A percentile compares a stretch with the other conserved stretches of the same genome.
phyloP scores from a whole-genome alignment of 2,113 vertebrate species.

The Gracilinanus agilis region DNA sequence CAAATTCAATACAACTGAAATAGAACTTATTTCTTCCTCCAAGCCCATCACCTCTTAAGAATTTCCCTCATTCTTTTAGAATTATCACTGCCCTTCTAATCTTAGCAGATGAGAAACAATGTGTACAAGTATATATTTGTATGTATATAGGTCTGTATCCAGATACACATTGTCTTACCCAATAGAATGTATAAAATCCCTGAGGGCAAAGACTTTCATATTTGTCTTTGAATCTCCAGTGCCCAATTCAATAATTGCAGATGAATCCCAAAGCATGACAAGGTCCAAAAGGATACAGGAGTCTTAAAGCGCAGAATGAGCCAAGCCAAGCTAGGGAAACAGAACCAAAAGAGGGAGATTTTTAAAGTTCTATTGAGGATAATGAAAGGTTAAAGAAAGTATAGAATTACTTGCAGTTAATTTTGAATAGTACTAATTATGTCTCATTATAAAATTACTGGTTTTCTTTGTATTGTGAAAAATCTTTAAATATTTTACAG shows the following conservation, averaged over 20 bases:
- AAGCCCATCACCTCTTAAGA: not conserved
- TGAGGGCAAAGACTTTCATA: not conserved
- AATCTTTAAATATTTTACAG: not conserved
- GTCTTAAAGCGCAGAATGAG: not conserved
- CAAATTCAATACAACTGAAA: not conserved
- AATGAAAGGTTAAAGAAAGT: not conserved
- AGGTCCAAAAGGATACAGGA: not conserved
- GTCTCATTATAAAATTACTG: not conserved
- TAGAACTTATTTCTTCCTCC: not conserved
- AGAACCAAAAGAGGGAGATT: not conserved
- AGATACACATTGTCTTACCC: not conserved
- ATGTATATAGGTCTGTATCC: not conserved
- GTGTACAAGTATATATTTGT: not conserved
- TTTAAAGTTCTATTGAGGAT: not conserved
- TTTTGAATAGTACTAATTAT: not conserved
- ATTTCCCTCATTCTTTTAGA: not conserved
- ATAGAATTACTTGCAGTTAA: not conserved
- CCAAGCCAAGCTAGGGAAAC: not conserved
- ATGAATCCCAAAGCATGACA: not conserved
- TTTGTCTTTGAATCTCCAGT: not conserved
- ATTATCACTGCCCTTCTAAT: not conserved
- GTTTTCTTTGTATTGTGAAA: not conserved
- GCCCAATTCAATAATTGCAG: not conserved
- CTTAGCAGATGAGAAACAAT: not conserved
- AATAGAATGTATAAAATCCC: not conserved